Conservation (phyloP, 1,140 invertebrate species). For the Drosophila arawakana region DNA sequence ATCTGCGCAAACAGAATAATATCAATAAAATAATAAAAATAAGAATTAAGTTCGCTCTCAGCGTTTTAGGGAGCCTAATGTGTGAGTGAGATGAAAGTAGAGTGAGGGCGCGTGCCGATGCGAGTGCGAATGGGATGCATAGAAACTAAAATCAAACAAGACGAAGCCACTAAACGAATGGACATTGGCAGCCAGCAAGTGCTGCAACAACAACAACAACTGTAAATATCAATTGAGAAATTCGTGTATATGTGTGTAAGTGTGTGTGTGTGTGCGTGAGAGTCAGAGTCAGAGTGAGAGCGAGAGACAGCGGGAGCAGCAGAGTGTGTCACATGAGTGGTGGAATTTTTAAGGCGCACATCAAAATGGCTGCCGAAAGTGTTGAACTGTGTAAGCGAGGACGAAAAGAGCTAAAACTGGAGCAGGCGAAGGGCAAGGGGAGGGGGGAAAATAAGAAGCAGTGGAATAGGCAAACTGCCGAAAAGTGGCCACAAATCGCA, state of each 20-base stretch:
- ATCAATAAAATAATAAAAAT: conserved; percentile 71
- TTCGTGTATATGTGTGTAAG: conserved; percentile 36
- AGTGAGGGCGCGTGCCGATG: conserved; percentile 13
- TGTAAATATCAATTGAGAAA: conserved; percentile 63
- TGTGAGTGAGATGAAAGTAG: neutral
- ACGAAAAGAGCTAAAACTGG: conserved; percentile 32
- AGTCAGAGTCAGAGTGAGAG: neutral
- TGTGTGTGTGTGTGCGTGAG: neutral
- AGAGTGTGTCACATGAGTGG: conserved; percentile 54
- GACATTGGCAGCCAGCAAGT: conserved; percentile 36
- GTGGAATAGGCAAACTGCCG: neutral
- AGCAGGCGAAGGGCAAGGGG: conserved; percentile 37
- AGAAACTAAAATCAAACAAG: conserved; percentile 41
- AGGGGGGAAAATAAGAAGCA: neutral
- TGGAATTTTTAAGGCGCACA: conserved; percentile 69
- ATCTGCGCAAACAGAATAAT: conserved; percentile 72
- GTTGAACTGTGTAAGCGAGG: conserved; percentile 60
- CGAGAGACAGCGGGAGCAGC: neutral
- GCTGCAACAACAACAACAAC: conserved; percentile 27
- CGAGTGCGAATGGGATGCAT: conserved; percentile 25
- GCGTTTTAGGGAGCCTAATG: conserved; percentile 37
- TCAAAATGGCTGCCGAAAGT: conserved; percentile 82
- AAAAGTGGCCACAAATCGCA: conserved; percentile 22
- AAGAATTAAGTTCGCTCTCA: conserved; percentile 63
- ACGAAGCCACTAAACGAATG: conserved; percentile 27